Conservation (phyloP, 2,888 invertebrate species). For the Stratiomys singularior region DNA sequence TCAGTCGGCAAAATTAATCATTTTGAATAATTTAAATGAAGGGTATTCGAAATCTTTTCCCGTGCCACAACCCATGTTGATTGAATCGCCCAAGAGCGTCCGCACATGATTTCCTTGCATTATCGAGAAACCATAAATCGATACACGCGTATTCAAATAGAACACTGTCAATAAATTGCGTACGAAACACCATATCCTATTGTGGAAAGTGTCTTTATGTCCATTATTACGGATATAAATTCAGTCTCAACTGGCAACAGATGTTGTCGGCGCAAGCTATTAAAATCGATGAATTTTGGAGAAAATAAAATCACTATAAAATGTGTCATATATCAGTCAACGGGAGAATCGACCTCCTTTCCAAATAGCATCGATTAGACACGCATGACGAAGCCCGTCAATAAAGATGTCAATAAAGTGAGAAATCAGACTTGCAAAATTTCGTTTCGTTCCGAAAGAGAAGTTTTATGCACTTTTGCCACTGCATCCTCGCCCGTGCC, state of each 20-base stretch:
- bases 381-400: constrained; percentile 42
- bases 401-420: constrained; percentile 45
- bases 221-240: constrained; percentile 34
- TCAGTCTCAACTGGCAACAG: constrained; percentile 31
- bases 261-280: constrained; percentile 35
- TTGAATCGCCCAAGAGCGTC: no score
- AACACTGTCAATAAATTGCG: neutral
- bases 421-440: constrained; percentile 45
- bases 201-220: neutral
- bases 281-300: constrained; percentile 27
- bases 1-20: no score
- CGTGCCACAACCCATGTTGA: no score
- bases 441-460: constrained; percentile 38
- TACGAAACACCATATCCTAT: neutral
- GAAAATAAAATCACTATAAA: constrained; percentile 40
- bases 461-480: constrained; percentile 39
- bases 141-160: neutral
- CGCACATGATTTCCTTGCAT: no score
- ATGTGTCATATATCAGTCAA: constrained; percentile 35
- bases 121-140: neutral
- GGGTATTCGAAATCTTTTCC: no score
- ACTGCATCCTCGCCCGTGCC: neutral
- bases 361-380: constrained; percentile 30
- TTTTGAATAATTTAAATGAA: no score
- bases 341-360: constrained; percentile 6